Percentiles rank a stretch among this genome's conserved stretches.
Evolutionary conservation across 1,140 invertebrate genomes (phyloP).

Genomic region (Brachystomella parvula): DNA sequence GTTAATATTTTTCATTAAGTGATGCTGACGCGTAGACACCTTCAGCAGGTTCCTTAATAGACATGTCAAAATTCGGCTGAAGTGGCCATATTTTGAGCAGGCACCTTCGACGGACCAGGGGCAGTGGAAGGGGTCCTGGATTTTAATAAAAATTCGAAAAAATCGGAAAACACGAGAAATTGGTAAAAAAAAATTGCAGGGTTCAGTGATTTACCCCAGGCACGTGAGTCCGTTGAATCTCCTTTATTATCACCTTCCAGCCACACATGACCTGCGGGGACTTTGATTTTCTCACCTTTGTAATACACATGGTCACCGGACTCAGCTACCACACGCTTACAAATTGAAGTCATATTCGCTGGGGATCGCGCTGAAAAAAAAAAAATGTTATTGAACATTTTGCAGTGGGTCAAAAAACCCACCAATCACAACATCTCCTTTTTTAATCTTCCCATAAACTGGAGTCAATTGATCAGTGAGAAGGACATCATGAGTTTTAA

Average conservation of each 20-base stretch:
- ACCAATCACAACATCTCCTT: slow-evolving; percentile 69
- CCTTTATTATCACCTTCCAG: slow-evolving; percentile 79
- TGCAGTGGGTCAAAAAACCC: background rate
- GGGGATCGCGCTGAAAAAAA: slow-evolving; percentile 58
- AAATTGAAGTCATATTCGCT: slow-evolving; percentile 55
- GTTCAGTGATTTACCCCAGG: no score
- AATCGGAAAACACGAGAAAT: no score
- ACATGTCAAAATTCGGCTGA: background rate
- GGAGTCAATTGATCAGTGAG: slow-evolving; percentile 68
- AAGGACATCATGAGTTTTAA: slow-evolving; percentile 67
- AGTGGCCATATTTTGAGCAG: background rate
- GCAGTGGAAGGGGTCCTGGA: background rate
- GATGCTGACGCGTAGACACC: background rate
- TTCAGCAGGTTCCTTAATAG: background rate
- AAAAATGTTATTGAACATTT: background rate
- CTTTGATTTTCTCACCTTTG: slow-evolving; percentile 38
- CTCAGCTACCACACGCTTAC: slow-evolving; percentile 60
- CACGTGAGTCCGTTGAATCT: slow-evolving; percentile 76
- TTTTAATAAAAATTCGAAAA: background rate
- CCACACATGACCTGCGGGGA: slow-evolving; percentile 82
- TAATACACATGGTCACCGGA: slow-evolving; percentile 59
- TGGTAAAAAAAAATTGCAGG: no score
- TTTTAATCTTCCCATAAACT: slow-evolving; percentile 51
- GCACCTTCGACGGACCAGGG: background rate
- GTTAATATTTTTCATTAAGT: background rate